Evolutionary conservation across 2,797 vertebrate genomes (phyloP), one percentile per base, ranked within the genome.

Genomic region (Eospalax fontanierii): DNA sequence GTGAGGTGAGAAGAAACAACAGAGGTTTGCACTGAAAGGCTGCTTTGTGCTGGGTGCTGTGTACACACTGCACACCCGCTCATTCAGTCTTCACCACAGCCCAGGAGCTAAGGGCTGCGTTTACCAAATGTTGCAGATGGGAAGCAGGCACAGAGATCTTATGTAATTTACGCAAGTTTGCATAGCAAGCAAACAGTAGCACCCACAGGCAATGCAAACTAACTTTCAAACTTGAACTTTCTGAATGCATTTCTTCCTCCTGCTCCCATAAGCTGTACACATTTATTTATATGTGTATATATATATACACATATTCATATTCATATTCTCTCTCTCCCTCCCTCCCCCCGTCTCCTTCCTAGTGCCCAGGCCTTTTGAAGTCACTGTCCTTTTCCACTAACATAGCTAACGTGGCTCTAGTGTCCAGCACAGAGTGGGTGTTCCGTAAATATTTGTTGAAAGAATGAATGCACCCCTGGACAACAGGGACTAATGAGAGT

Each of bases 221-320:
- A 33, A 81, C 57, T 65, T 50, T 61, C 1, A 6, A 38, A 54
- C 30, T 40, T 89, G n/a, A 43, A 26, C 66, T 75, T 63, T n/a
- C 84, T 12, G 59, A 87, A 40, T 38, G 6, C 61, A 54, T 19
- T 73, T 76, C 74, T 21, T n/a, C 21, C 33, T 92, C 74, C 65
- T 83, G n/a, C 14, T 80, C 78, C 40, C 35, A 57, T 46, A 46
- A 76, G 4, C 79, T 75, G 75, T 19, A 46, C 46, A 43, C 40
- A 76, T 1, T 38, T 61, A 75, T 21, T 30, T 81, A 35, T 8
- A 19, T 2, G 9, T 22, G 38, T 18, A 40, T 22, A 26, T 1
- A 0, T 2, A 2, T 22, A 8, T 0, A 5, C 1, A 11, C 4
- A 1, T 28, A 50, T 81, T n/a, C n/a, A n/a, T n/a, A n/a, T n/a